Evolutionary conservation across 2,888 invertebrate species (phyloP), one percentile per base, ranked within the genome.

Genomic region (Drosophila nr. perissopoda): DNA sequence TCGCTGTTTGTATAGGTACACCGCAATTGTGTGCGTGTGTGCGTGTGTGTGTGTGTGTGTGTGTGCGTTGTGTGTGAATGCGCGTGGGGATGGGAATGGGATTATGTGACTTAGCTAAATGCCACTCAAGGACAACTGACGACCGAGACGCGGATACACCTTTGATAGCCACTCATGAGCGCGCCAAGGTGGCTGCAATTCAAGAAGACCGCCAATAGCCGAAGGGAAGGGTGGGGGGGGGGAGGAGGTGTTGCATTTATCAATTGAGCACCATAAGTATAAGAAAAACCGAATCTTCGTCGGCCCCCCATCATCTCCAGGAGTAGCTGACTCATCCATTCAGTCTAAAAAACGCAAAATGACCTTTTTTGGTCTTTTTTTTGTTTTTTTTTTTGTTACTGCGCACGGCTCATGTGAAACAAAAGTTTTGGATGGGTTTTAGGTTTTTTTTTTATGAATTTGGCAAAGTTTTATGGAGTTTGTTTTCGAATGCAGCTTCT

Each of bases 381-480:
- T 8, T 18, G 8, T 6, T 34, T 31, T 8, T 33, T 10, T 4
- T 31, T 21, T 4, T 31, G 16, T 1, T 34, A 10, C 27, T 4
- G 18, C 27, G 4, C 7, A 38, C 27, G 53, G 31, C 76, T 72
- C 77, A 68, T 72, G 61, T 70, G 87, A 77, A 81, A 69, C 68
- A 86, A 86, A 83, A 83, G 67, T 73, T 78, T 80, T 61, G 21
- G n/a, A 52, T 69, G 60, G 21, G 10, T 53, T 66, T 52, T 31
- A 40, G 57, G 29, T 48, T 42, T 18, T 25, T 56, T 33, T 57
- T 69, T 38, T 60, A 64, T 75, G 69, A 83, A 80, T 80, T 61
- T 48, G 29, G n/a, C 64, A 73, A 87, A 87, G 78, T 87, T 87
- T 83, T 71, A 69, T 81, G 60, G 57, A 75, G 74, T 87, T 81